Evolutionary conservation across 92 coral and sea anemone species (phyloP), one percentile per base, ranked within the genome.

Genomic region (Epizoanthus scotinus): DNA sequence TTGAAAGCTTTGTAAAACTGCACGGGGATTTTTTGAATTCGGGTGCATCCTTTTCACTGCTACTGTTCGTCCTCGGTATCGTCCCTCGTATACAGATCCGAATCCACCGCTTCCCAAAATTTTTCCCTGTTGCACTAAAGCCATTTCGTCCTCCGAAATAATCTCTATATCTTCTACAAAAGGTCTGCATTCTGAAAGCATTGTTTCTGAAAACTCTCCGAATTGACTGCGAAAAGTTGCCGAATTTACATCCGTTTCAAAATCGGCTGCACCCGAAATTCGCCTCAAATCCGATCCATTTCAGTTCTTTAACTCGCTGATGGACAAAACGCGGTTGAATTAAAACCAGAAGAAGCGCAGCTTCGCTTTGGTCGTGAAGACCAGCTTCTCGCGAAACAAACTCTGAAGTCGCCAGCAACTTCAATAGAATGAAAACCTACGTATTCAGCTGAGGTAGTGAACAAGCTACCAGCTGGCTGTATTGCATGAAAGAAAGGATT

Each of bases 61-160:
- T 55, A 93, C 98, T 31, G 65, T 89, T 68, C 77, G 71, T 59
- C 99, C 99, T 21, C 89, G 86, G 66, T 87, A 93, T 34, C 71
- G 79, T 3, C 95, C 99, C 68, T 93, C 98, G 82, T 83, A 93
- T 14, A 95, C 99, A 1, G 87, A 78, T 52, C 99, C 99, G 82
- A 95, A 95, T 21, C 99, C 99, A 7, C 99, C 99, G 64, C 98
- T 95, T 28, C 99, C 99, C 8, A 95, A 73, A 5, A 93, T 69
- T 61, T 90, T 94, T 0, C 92, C 91, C 53, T 93, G 63, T 60
- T 93, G 91, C 24, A 92, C 87, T 77, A 92, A 74, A 60, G 90
- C 86, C 59, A 78, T 81, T 81, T 92, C 97, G 70, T 92, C 97
- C 60, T 92, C 94, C 29, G 92, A 87, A 82, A 92, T 87, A 50